Percentiles rank a stretch among this genome's conserved stretches.
phyloP scores from a whole-genome alignment of 2,797 vertebrate species.

The Phyllotis vaccarum region DNA sequence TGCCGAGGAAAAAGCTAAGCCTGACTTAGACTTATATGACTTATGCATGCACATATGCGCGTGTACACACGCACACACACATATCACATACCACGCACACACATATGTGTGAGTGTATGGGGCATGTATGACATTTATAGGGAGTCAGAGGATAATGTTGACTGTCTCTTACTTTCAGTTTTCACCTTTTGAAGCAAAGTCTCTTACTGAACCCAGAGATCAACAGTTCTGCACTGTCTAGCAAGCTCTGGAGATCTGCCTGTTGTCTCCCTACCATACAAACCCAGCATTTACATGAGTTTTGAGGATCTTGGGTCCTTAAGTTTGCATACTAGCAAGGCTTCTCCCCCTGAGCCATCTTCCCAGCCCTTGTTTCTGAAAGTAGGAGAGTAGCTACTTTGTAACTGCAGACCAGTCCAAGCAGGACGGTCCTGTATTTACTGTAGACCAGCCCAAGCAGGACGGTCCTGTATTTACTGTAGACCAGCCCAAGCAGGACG shows the following conservation, averaged over 20 bases:
- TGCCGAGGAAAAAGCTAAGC: background rate
- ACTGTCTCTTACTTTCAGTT: background rate
- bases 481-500: background rate
- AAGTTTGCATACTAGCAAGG: background rate
- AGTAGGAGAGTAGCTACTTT: background rate
- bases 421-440: background rate
- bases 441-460: background rate
- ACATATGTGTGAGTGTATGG: rapidly evolving
- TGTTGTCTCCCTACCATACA: background rate
- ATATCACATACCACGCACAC: too few relatives aligned
- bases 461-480: background rate
- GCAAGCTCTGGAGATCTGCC: background rate
- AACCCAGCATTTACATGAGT: background rate
- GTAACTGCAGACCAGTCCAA: background rate
- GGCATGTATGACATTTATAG: too few relatives aligned
- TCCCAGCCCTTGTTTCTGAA: background rate
- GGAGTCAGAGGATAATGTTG: background rate
- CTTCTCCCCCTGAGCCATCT: background rate
- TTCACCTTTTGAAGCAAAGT: background rate
- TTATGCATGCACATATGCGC: background rate
- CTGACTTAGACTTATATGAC: background rate
- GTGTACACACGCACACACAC: too few relatives aligned
- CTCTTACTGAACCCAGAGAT: background rate
- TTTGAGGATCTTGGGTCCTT: background rate
- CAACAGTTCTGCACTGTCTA: background rate